phyloP scores from a whole-genome alignment of 2,797 vertebrate species.

The Champsocephalus esox region DNA sequence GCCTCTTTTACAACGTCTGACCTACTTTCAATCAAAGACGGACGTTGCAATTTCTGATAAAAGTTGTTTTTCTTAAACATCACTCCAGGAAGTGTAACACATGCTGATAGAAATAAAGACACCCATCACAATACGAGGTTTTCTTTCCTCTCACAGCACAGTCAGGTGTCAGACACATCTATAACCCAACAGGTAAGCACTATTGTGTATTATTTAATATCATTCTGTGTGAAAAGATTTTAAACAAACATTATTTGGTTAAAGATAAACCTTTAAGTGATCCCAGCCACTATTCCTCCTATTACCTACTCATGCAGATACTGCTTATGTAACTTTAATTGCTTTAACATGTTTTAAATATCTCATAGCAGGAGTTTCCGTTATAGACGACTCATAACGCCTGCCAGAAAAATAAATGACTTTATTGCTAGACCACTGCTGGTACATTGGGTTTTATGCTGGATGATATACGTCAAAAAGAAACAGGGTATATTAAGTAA shows the following conservation, averaged over 20 bases:
- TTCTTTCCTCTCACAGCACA: not conserved
- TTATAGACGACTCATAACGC: not conserved
- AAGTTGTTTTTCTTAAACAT: not conserved
- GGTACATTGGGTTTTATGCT: not conserved
- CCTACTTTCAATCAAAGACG: not conserved
- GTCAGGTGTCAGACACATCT: not conserved
- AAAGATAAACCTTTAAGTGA: not conserved
- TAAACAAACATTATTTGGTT: not conserved
- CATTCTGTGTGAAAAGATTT: too few relatives aligned
- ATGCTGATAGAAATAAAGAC: too few relatives aligned
- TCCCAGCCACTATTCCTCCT: not conserved
- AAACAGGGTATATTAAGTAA: too few relatives aligned
- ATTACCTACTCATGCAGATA: not conserved
- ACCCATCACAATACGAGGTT: not conserved
- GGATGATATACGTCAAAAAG: not conserved
- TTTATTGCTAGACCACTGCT: not conserved
- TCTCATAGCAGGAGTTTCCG: not conserved
- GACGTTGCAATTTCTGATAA: slow-evolving; percentile 10
- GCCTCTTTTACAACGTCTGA: not conserved
- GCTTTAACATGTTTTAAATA: too few relatives aligned
- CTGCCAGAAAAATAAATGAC: not conserved
- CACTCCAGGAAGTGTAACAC: slow-evolving; percentile 51
- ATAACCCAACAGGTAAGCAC: slow-evolving; percentile 2
- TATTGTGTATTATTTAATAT: too few relatives aligned
- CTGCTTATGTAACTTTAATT: not conserved